Percentiles rank a stretch among this genome's conserved stretches.
Evolutionary conservation across 1,140 invertebrate genomes (phyloP).

Genomic region (Dolichoris vasculosae): DNA sequence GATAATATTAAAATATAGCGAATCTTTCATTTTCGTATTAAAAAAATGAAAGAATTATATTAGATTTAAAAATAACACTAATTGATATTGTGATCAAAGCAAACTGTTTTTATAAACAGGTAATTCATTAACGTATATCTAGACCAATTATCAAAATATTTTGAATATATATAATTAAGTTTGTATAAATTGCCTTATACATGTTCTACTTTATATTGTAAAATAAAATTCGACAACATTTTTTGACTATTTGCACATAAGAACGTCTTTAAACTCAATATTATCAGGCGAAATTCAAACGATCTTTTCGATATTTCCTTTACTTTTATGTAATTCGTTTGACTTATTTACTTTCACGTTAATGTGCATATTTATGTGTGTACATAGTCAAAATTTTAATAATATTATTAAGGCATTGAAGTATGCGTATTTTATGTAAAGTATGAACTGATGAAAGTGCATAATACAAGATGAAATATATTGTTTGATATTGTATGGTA

Average conservation of each 20-base stretch:
- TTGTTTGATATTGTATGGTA: constrained; percentile 47
- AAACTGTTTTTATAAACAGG: not conserved
- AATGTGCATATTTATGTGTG: not conserved
- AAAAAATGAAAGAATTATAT: constrained; percentile 6
- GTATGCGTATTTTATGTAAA: constrained; percentile 14
- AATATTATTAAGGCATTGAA: constrained; percentile 32
- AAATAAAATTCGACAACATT: constrained; percentile 11
- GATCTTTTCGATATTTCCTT: too few relatives aligned
- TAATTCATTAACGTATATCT: constrained; percentile 19
- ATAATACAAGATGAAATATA: constrained; percentile 29
- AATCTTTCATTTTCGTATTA: constrained; percentile 27
- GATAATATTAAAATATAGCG: constrained; percentile 29
- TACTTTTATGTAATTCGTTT: not conserved
- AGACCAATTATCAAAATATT: constrained; percentile 37
- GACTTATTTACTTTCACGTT: not conserved
- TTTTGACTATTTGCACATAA: constrained; percentile 42
- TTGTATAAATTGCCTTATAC: constrained; percentile 22
- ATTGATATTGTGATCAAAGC: constrained; percentile 21
- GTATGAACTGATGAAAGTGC: constrained; percentile 26
- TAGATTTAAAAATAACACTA: constrained; percentile 17
- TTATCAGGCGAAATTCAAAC: not conserved
- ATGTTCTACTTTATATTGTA: constrained; percentile 33
- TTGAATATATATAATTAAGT: not conserved
- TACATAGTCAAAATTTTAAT: constrained; percentile 40
- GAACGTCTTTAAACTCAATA: constrained; percentile 2